These are phyloP conservation scores for Actinostola sp. DNA, from an alignment of 92 coral and sea anemone species.

Conservation along the genomic window DNA sequence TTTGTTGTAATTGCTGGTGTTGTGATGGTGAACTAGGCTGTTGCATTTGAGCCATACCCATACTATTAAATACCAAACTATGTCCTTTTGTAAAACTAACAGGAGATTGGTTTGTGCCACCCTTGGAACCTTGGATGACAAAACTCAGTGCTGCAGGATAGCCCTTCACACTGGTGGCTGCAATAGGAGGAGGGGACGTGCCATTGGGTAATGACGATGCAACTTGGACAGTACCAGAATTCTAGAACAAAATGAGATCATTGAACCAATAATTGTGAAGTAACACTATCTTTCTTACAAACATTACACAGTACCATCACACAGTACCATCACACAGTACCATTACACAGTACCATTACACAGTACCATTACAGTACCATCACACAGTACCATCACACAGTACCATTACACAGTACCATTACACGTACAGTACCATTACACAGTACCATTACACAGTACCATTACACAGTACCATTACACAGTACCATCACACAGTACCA, in stretches of 20 bases:
- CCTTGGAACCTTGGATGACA: constrained; percentile 78
- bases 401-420: no score
- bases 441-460: no score
- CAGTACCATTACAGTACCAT: no score
- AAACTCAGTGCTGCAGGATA: constrained; percentile 75
- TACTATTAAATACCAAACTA: constrained; percentile 87
- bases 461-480: no score
- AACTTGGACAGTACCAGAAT: constrained; percentile 62
- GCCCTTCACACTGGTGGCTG: constrained; percentile 66
- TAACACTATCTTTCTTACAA: no score
- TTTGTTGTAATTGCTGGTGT: constrained; percentile 49
- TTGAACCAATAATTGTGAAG: no score
- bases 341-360: no score
- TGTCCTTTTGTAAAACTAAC: constrained; percentile 66
- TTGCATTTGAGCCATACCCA: constrained; percentile 87
- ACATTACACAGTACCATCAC: no score
- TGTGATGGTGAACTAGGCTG: constrained; percentile 74
- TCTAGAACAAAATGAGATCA: constrained; percentile 15
- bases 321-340: no score
- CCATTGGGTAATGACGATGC: constrained; percentile 84
- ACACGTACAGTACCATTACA: no score
- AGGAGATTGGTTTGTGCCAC: constrained; percentile 39
- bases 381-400: no score
- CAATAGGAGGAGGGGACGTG: constrained; percentile 89
- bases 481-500: no score